Evolutionary conservation across 2,888 invertebrate genomes (phyloP).

Genomic region (Phragmatobia fuliginosa): DNA sequence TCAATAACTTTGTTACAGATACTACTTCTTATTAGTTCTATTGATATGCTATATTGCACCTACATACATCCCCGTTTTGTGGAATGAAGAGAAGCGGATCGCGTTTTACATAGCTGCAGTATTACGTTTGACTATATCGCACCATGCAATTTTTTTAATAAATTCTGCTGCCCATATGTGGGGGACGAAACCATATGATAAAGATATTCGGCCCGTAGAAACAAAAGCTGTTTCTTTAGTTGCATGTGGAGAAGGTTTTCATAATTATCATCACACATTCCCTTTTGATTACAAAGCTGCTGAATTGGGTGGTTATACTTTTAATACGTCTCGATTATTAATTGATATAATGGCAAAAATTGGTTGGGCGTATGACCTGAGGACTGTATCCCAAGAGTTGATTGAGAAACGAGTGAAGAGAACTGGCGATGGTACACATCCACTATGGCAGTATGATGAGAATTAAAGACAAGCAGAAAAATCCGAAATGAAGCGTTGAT

Average conservation of each 20-base stretch:
- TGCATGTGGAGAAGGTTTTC: conserved; percentile 57
- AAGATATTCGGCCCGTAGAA: conserved; percentile 24
- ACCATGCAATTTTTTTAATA: conserved; percentile 14
- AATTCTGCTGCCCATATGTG: conserved; percentile 31
- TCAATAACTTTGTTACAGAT: conserved; percentile 20
- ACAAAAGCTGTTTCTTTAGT: conserved; percentile 21
- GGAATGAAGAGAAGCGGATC: conserved; percentile 21
- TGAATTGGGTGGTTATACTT: conserved; percentile 23
- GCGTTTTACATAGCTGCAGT: conserved; percentile 15
- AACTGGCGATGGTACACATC: conserved; percentile 33
- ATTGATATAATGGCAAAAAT: conserved; percentile 33
- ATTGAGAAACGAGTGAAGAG: conserved; percentile 25
- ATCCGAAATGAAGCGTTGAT: too few species aligned
- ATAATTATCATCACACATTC: conserved; percentile 62
- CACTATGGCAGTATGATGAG: conserved; percentile 20
- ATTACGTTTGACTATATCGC: conserved; percentile 11
- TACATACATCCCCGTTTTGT: conserved; percentile 21
- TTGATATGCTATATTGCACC: conserved; percentile 8
- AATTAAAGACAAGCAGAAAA: too few species aligned
- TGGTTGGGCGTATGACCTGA: conserved; percentile 36
- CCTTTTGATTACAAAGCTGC: conserved; percentile 58
- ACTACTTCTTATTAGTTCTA: conserved; percentile 4
- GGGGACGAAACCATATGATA: conserved; percentile 31
- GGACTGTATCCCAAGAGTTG: conserved; percentile 21
- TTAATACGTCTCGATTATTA: conserved; percentile 23